Evolutionary conservation across 2,888 invertebrate species (phyloP).

Genomic region (Hipparchia semele): DNA sequence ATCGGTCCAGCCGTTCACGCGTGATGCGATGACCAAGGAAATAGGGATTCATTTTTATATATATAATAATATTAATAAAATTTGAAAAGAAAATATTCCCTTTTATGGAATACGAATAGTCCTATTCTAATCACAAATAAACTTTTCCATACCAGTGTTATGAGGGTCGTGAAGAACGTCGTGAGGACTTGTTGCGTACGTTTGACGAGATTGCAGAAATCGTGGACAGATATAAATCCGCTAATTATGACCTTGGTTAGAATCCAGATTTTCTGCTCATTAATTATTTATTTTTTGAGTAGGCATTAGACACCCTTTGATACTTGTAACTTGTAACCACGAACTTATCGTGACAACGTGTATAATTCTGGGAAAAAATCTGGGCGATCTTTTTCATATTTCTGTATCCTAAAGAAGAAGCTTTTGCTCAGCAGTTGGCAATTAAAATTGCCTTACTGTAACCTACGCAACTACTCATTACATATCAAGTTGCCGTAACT

Average conservation of each 20-base stretch:
- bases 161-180: constrained; percentile 48
- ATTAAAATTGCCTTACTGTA: background rate
- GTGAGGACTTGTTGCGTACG: constrained; percentile 53
- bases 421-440: background rate
- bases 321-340: too few species aligned
- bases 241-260: constrained; percentile 75
- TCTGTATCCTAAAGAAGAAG: background rate
- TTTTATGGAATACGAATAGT: too few species aligned
- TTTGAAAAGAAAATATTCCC: too few species aligned
- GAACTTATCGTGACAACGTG: too few species aligned
- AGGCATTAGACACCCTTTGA: too few species aligned
- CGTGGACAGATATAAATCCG: constrained; percentile 62
- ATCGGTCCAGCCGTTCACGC: too few species aligned
- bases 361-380: too few species aligned
- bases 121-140: background rate
- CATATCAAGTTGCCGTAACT: too few species aligned
- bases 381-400: background rate
- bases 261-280: constrained; percentile 15
- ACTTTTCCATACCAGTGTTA: constrained; percentile 47
- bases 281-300: background rate
- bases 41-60: too few species aligned
- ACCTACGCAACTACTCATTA: too few species aligned
- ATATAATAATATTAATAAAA: too few species aligned
- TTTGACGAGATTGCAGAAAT: constrained; percentile 58
- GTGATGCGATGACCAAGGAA: too few species aligned